These are phyloP conservation scores for Actinemys pallida DNA, from an alignment of 2,113 vertebrate genomes.

Conservation along the genomic window DNA sequence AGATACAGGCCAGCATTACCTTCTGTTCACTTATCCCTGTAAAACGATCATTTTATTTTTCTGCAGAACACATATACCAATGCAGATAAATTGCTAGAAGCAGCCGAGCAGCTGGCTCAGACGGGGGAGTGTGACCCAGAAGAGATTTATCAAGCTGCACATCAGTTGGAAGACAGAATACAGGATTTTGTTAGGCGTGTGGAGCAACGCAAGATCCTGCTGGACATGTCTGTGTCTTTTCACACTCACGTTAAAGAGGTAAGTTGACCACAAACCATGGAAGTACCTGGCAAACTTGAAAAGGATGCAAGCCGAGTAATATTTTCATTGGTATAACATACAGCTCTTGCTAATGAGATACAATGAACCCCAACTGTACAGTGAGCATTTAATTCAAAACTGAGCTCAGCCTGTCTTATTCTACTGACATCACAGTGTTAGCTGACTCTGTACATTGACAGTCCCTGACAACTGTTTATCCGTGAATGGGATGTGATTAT, in stretches of 20 bases:
- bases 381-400: not conserved
- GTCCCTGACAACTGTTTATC: not conserved
- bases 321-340: not conserved
- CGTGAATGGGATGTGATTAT: not conserved
- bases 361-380: fast-evolving
- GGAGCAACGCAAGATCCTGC: constrained; percentile 94
- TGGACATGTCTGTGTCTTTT: constrained; percentile 99
- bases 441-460: not conserved
- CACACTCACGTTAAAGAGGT: constrained; percentile 99
- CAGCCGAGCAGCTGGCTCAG: constrained; percentile 96
- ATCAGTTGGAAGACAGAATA: constrained; percentile 96
- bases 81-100: constrained; percentile 95
- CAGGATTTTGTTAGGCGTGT: constrained; percentile 98
- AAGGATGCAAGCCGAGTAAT: fast-evolving
- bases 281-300: not conserved
- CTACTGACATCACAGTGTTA: fast-evolving
- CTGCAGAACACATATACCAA: constrained; percentile 97
- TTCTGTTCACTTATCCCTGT: not conserved
- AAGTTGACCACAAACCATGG: not conserved
- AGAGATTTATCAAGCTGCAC: constrained; percentile 98
- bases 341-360: not conserved
- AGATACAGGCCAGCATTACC: not conserved
- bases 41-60: not conserved
- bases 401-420: not conserved
- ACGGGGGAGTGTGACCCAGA: constrained; percentile 98